Conservation (phyloP, 2,888 invertebrate genomes). For the Metellina segmentata region DNA sequence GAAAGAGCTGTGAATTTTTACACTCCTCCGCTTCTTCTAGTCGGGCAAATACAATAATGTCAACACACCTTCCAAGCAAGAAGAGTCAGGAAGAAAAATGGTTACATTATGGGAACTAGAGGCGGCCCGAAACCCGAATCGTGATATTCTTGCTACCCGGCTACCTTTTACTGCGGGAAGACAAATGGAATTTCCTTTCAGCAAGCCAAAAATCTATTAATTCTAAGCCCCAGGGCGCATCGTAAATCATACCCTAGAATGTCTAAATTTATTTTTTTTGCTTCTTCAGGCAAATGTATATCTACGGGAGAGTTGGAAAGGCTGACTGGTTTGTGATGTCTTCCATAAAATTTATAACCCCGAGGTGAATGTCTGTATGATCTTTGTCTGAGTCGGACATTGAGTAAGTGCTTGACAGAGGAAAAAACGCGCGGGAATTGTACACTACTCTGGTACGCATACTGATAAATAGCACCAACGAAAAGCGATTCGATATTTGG, state of each 20-base stretch:
- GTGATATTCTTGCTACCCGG: neutral
- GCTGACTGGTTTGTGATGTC: neutral
- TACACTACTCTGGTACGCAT: too few relatives aligned
- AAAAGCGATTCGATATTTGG: too few relatives aligned
- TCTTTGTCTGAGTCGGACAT: too few relatives aligned
- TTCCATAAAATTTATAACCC: too few relatives aligned
- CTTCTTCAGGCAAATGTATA: neutral
- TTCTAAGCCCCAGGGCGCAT: slow-evolving; percentile 10
- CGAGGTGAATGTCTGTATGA: too few relatives aligned
- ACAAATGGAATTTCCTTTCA: slow-evolving; percentile 52
- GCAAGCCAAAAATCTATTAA: slow-evolving; percentile 44
- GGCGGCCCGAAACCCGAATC: neutral
- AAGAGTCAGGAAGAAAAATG: neutral
- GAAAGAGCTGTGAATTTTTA: neutral
- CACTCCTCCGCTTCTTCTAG: neutral
- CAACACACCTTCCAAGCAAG: neutral
- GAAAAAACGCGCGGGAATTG: too few relatives aligned
- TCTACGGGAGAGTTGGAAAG: neutral
- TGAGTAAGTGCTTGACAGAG: too few relatives aligned
- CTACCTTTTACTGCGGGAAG: slow-evolving; percentile 37
- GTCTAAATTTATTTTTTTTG: neutral
- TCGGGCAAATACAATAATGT: neutral
- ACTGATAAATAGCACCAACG: too few relatives aligned
- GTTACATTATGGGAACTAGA: neutral
- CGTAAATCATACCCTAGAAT: slow-evolving; percentile 25